phyloP scores from a whole-genome alignment of 53 echinoderm and acorn worm genomes.

The Stichopus horrens region DNA sequence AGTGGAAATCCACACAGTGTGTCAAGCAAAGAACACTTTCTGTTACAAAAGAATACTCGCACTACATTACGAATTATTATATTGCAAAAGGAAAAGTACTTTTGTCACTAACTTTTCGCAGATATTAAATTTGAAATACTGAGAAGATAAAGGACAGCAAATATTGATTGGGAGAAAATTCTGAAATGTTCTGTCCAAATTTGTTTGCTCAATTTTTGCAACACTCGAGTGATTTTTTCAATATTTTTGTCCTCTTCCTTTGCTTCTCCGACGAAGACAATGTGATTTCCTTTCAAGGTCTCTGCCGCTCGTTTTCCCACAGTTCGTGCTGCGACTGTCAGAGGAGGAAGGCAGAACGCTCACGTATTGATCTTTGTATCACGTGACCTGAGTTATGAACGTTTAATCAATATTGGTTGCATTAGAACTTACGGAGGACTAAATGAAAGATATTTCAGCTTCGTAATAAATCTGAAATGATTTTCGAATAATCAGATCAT shows the following conservation, averaged over 20 bases:
- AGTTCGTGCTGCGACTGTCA: neutral
- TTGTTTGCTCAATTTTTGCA: slow-evolving; percentile 1
- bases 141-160: neutral
- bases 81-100: neutral
- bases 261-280: neutral
- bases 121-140: neutral
- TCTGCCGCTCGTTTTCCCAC: neutral
- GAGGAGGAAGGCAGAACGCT: neutral
- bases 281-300: neutral
- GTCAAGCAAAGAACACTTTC: too few species aligned
- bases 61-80: too few species aligned
- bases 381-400: slow-evolving; percentile 27
- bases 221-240: neutral
- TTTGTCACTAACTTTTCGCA: neutral
- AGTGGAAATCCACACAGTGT: too few species aligned
- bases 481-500: neutral
- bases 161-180: neutral
- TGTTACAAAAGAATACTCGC: too few species aligned
- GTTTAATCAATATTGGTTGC: slow-evolving; percentile 29
- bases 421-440: slow-evolving; percentile 1
- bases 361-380: slow-evolving; percentile 2
- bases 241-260: neutral
- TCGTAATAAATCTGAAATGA: neutral
- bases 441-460: neutral
- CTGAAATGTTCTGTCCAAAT: neutral